Percentiles rank a stretch among this genome's conserved stretches.
Conservation (phyloP, 1,140 invertebrate genomes). For the Tribolium castaneum region DNA sequence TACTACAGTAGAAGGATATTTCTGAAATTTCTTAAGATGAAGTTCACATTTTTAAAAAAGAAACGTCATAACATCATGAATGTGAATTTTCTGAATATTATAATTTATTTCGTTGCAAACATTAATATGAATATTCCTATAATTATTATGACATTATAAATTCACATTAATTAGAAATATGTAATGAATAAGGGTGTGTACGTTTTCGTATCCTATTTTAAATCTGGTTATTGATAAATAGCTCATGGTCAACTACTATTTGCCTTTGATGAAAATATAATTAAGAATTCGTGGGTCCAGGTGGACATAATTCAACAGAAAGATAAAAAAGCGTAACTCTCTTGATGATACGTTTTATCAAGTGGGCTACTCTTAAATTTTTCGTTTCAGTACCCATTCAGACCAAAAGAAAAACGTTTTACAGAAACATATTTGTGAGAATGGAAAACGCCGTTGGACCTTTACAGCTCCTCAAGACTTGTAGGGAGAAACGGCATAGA, state of each 20-base stretch:
- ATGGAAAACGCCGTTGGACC: conserved; percentile 70
- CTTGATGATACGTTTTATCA: neutral
- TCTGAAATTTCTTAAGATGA: no score
- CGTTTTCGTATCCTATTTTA: conserved; percentile 8
- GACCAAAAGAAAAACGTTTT: conserved; percentile 39
- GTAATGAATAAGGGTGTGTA: conserved; percentile 11
- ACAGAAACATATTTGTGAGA: conserved; percentile 71
- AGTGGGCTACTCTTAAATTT: conserved; percentile 12
- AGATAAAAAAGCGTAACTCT: neutral
- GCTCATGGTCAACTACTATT: conserved; percentile 19
- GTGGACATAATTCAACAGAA: neutral
- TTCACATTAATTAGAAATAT: neutral
- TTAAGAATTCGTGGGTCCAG: neutral
- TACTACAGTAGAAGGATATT: no score
- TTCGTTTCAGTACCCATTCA: conserved; percentile 59
- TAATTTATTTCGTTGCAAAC: no score
- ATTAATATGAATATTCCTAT: neutral
- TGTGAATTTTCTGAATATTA: no score
- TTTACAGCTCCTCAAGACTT: conserved; percentile 71
- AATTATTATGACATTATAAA: neutral
- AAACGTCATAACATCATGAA: no score
- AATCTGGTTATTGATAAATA: conserved; percentile 16
- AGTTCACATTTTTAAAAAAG: no score
- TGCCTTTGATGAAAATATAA: neutral
- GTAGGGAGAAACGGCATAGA: conserved; percentile 69